phyloP scores from a whole-genome alignment of 2,888 invertebrate species.

The Crocallis elinguaria region DNA sequence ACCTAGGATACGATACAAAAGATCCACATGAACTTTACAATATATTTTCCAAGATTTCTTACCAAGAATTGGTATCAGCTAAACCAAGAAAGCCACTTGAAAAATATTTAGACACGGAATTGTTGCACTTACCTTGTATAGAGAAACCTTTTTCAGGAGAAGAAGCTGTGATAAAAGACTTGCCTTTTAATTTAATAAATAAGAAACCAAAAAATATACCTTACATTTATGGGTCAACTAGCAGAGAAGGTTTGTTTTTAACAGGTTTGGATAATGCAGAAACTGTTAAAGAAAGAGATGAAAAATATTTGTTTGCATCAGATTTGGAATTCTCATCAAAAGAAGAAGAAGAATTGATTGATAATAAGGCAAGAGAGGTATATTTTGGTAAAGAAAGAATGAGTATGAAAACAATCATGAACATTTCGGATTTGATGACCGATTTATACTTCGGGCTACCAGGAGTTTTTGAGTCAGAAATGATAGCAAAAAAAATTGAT shows the following conservation, averaged over 20 bases:
- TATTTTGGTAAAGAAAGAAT: slow-evolving; percentile 76
- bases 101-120: slow-evolving; percentile 67
- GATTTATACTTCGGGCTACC: slow-evolving; percentile 76
- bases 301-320: slow-evolving; percentile 67
- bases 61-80: slow-evolving; percentile 53
- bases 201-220: slow-evolving; percentile 57
- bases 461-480: slow-evolving; percentile 61
- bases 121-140: slow-evolving; percentile 70
- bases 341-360: slow-evolving; percentile 52
- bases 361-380: slow-evolving; percentile 60
- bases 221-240: slow-evolving; percentile 64
- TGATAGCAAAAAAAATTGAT: slow-evolving; percentile 42
- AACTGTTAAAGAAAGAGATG: slow-evolving; percentile 53
- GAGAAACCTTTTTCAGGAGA: slow-evolving; percentile 63
- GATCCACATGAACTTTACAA: slow-evolving; percentile 68
- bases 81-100: slow-evolving; percentile 59
- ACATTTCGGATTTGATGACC: slow-evolving; percentile 64
- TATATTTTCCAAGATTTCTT: slow-evolving; percentile 58
- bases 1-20: slow-evolving; percentile 59
- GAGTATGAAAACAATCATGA: slow-evolving; percentile 63
- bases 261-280: slow-evolving; percentile 44
- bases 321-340: slow-evolving; percentile 66
- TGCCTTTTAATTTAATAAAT: slow-evolving; percentile 65
- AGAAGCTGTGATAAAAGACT: slow-evolving; percentile 64
- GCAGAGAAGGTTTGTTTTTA: slow-evolving; percentile 65